Evolutionary conservation across 1,140 invertebrate species (phyloP).

Genomic region (Wasmannia auropunctata): DNA sequence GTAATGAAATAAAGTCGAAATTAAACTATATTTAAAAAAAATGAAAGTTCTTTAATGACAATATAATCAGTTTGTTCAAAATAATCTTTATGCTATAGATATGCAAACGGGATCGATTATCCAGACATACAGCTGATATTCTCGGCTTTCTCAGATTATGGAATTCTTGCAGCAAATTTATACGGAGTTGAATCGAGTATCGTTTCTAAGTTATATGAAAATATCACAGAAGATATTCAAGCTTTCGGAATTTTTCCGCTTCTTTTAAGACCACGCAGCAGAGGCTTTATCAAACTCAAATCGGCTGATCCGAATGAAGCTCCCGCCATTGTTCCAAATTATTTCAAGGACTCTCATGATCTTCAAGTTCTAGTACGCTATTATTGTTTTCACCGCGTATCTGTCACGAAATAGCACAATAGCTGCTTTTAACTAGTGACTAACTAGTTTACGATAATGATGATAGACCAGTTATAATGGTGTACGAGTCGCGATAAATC

Average conservation of each 20-base stretch:
- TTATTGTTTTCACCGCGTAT: neutral
- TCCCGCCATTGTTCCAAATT: slow-evolving; percentile 93
- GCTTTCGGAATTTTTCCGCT: slow-evolving; percentile 89
- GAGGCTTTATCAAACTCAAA: slow-evolving; percentile 88
- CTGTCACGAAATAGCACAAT: neutral
- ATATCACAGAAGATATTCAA: slow-evolving; percentile 84
- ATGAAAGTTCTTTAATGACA: neutral
- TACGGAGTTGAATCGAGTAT: slow-evolving; percentile 89
- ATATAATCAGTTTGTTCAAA: slow-evolving; percentile 2
- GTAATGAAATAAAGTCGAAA: neutral
- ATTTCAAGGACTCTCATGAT: slow-evolving; percentile 90
- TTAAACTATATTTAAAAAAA: neutral
- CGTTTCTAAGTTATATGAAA: slow-evolving; percentile 89
- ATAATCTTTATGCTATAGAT: slow-evolving; percentile 79
- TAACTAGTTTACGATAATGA: neutral
- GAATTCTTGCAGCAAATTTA: slow-evolving; percentile 88
- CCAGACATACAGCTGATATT: slow-evolving; percentile 93
- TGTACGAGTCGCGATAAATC: neutral
- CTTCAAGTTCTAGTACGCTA: slow-evolving; percentile 88
- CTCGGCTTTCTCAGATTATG: slow-evolving; percentile 91
- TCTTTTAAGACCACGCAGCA: slow-evolving; percentile 89
- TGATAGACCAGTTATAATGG: neutral
- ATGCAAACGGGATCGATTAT: slow-evolving; percentile 84
- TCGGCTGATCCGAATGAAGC: slow-evolving; percentile 89
- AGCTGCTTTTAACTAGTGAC: neutral